These are phyloP conservation scores for Cerastis rubricosa DNA, from an alignment of 2,888 invertebrate genomes.

Conservation along the genomic window DNA sequence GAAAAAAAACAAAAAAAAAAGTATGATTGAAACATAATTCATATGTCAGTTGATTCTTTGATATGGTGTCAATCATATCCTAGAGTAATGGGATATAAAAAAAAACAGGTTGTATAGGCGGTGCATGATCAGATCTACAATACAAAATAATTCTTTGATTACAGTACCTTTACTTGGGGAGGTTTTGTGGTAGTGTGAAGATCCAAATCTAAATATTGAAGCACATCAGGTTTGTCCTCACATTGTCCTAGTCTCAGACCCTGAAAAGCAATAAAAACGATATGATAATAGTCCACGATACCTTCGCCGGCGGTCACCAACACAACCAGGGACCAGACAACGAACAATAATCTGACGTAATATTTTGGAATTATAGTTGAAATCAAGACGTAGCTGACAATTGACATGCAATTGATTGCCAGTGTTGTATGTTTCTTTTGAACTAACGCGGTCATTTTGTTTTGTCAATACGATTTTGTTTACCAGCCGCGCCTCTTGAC, in stretches of 20 bases:
- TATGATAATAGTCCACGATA: background rate
- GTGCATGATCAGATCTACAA: background rate
- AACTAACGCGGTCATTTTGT: background rate
- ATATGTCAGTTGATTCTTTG: too few relatives aligned
- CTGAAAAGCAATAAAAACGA: constrained; percentile 58
- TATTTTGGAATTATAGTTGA: background rate
- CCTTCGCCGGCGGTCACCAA: background rate
- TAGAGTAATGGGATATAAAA: too few relatives aligned
- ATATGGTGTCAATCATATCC: too few relatives aligned
- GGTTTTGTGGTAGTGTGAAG: constrained; percentile 91
- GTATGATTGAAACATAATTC: too few relatives aligned
- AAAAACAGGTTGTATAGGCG: too few relatives aligned
- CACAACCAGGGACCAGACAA: background rate
- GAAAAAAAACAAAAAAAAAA: too few relatives aligned
- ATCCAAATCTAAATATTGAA: constrained; percentile 97
- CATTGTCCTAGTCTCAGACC: constrained; percentile 65
- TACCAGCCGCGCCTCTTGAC: background rate
- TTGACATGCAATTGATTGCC: background rate
- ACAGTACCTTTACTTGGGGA: constrained; percentile 67
- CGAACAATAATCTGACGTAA: background rate
- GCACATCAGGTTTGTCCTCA: constrained; percentile 73
- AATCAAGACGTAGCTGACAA: background rate
- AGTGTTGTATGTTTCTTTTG: background rate
- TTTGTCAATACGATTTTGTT: background rate
- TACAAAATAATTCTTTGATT: constrained; percentile 18